Evolutionary conservation across 2,797 vertebrate species (phyloP), one percentile per base, ranked within the genome.

Genomic region (Capromys pilorides): DNA sequence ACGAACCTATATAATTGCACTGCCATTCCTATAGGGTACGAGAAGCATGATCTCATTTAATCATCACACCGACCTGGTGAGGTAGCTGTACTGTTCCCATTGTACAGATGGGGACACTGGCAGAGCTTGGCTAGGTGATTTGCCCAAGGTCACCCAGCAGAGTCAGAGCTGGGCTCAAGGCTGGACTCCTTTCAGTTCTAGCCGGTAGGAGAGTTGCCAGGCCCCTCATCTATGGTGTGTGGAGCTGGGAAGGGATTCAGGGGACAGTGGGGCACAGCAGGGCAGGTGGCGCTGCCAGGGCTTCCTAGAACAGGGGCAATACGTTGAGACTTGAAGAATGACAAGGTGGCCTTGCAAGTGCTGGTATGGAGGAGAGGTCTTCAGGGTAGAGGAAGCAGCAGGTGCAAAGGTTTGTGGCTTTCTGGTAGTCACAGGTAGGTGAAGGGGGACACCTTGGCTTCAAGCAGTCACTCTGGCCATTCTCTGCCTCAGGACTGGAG

Each of bases 91-190:
- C 24, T 84, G 62, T 57, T 54, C 54, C 62, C 92, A 77, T 75
- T 91, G 90, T 51, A 61, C 62, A 90, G 95, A 59, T 33, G 36
- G 73, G 71, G n/a, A 89, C 64, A 7, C 67, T 75, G 80, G 80
- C 1, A 31, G 45, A 36, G 16, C 49, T 0, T 13, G 33, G 51
- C 28, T 51, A 77, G 19, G 67, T 33, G 59, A 86, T 88, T n/a
- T 92, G 83, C 61, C 66, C 77, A 57, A 71, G 77, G 83, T 77
- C 92, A 49, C 67, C 51, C 24, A 11, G 62, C 93, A 94, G 87
- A 94, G 62, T 10, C 45, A 36, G 9, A 87, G 71, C 54, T 16
- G 21, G 22, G 39, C 18, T 81, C 31, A 1, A 86, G 54, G n/a
- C 49, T 59, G 22, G 31, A 14, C 67, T 41, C 31, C 86, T 36